Evolutionary conservation across 2,888 invertebrate genomes (phyloP).

Genomic region (Stenodera caucasica): DNA sequence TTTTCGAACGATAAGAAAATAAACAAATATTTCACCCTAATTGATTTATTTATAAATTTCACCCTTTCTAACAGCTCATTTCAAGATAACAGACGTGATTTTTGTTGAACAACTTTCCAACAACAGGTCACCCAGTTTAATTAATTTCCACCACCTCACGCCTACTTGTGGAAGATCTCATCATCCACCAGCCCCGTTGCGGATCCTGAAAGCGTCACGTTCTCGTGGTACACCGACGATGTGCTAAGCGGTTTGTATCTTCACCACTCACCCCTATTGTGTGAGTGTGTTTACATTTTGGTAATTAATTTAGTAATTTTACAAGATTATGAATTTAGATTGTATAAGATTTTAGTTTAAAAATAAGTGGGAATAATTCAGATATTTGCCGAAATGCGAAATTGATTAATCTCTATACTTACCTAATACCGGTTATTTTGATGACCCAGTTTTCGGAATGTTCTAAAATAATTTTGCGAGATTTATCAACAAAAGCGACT

Average conservation of each 20-base stretch:
- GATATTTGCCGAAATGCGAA: constrained; percentile 29
- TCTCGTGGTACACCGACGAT: constrained; percentile 29
- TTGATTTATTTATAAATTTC: too few relatives aligned
- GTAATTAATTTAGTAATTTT: constrained; percentile 33
- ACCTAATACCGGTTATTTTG: constrained; percentile 12
- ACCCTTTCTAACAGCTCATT: too few relatives aligned
- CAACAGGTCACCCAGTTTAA: not conserved
- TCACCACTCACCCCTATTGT: constrained; percentile 19
- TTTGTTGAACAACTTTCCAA: too few relatives aligned
- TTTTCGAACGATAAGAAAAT: too few relatives aligned
- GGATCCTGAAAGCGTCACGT: constrained; percentile 27
- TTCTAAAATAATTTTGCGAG: not conserved
- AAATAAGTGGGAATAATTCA: constrained; percentile 36
- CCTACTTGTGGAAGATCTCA: too few relatives aligned
- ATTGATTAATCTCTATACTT: not conserved
- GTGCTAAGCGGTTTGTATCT: constrained; percentile 26
- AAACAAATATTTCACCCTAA: too few relatives aligned
- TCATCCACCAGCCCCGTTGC: too few relatives aligned
- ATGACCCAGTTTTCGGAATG: constrained; percentile 16
- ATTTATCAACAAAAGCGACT: too few relatives aligned
- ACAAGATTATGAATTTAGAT: constrained; percentile 17
- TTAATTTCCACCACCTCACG: not conserved
- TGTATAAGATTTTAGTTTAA: too few relatives aligned
- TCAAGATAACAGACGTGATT: too few relatives aligned
- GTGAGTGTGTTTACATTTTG: too few relatives aligned